Evolutionary conservation across 2,888 invertebrate species (phyloP).

Genomic region (Eristalis intricaria): DNA sequence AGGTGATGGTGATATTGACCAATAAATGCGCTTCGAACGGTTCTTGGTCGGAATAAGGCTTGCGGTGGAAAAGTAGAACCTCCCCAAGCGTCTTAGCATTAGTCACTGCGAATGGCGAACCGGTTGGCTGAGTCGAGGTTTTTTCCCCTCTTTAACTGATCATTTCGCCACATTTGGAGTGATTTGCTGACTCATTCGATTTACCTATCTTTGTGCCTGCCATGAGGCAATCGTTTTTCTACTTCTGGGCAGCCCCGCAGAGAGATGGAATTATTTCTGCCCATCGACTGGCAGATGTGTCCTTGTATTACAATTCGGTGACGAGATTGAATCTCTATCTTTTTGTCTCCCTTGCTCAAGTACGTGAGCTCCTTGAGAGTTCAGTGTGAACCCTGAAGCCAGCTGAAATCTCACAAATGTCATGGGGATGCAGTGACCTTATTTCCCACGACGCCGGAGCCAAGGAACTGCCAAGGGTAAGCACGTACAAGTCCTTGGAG

Average conservation of each 20-base stretch:
- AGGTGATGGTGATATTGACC: neutral
- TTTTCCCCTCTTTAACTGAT: slow-evolving; percentile 2
- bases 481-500: neutral
- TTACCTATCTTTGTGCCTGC: neutral
- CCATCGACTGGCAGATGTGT: neutral
- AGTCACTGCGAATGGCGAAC: slow-evolving; percentile 33
- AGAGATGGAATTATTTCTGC: neutral
- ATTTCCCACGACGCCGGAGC: slow-evolving; percentile 23
- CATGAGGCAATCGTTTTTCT: slow-evolving; percentile 41
- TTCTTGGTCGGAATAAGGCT: neutral
- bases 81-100: neutral
- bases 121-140: slow-evolving; percentile 13
- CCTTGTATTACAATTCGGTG: neutral
- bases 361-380: slow-evolving; percentile 25
- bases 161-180: slow-evolving; percentile 27
- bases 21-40: slow-evolving; percentile 9
- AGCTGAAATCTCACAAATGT: neutral
- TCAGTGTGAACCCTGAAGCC: neutral
- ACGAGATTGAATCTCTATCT: neutral
- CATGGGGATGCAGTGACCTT: slow-evolving; percentile 54
- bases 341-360: slow-evolving; percentile 10
- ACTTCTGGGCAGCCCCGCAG: neutral
- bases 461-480: slow-evolving; percentile 40
- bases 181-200: slow-evolving; percentile 44
- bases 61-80: neutral